Base-by-base conservation (phyloP, 2,888 invertebrate genomes). In the Eulithis testata region DNA sequence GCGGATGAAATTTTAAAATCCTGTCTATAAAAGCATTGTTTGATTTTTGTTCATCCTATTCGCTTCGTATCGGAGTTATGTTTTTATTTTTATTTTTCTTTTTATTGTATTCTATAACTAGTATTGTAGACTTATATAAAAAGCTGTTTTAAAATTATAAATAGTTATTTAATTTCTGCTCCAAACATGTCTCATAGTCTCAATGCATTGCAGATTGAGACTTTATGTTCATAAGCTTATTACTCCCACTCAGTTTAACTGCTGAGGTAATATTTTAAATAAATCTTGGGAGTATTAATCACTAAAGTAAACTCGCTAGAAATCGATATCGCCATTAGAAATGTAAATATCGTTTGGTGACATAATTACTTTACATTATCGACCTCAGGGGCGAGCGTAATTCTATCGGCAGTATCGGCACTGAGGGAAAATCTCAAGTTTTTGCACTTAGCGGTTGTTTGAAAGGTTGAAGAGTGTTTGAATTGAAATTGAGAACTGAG, bases 11-110 rank as follows among this genome's bases (percentile, higher is more conserved):
- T 60, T 63, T 60, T 31, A 31, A 66, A 67, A 49, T 57, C 50
- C 50, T 43, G 45, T 55, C 43, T 49, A 53, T 60, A 57, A 60
- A 60, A 60, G 60, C 57, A 56, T 67, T 59, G 66, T 63, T 60
- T 60, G 36, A 12, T 49, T 60, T 21, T 54, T 60, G 52, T 60
- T 50, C 31, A 54, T 63, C 37, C 63, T 43, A 21, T 49, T 54
- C 60, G 49, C 58, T 9, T 14, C n/a, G 51, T n/a, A 57, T 37
- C 47, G 37, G 45, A 60, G 36, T 6, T 21, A 11, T 36, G 43
- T 55, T 51, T 64, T 60, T 51, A 37, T 64, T 47, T 63, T 47
- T 63, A 47, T 51, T 57, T 47, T 36, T 60, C 60, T 49, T 14
- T 65, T 52, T 49, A 12, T 65, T 47, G 47, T 14, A 5, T 14